phyloP scores from a whole-genome alignment of 2,888 invertebrate species.

The Drosophila ezoana region DNA sequence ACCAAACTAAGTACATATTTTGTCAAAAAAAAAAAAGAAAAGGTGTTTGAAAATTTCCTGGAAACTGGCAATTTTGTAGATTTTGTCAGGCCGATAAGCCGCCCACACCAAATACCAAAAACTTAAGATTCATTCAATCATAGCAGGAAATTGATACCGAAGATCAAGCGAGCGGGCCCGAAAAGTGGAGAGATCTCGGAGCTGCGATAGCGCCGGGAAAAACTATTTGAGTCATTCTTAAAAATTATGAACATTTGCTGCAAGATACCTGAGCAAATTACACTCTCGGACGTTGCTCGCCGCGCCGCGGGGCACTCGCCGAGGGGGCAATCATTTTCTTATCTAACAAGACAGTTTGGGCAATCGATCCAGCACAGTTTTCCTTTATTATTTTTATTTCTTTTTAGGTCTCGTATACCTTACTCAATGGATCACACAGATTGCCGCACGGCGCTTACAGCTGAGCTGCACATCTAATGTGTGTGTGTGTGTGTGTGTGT shows the following conservation, averaged over 20 bases:
- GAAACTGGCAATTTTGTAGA: slow-evolving; percentile 69
- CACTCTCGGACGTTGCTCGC: slow-evolving; percentile 35
- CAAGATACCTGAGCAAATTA: slow-evolving; percentile 77
- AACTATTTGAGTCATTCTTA: slow-evolving; percentile 75
- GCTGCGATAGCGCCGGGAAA: slow-evolving; percentile 53
- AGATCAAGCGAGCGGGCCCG: slow-evolving; percentile 58
- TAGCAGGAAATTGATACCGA: slow-evolving; percentile 73
- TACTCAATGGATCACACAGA: slow-evolving; percentile 77
- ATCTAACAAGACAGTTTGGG: slow-evolving; percentile 75
- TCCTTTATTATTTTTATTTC: not conserved
- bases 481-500: not conserved
- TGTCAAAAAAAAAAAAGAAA: slow-evolving; percentile 37
- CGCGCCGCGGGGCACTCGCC: slow-evolving; percentile 56
- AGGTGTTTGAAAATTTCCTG: slow-evolving; percentile 48
- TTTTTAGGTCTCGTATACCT: slow-evolving; percentile 43
- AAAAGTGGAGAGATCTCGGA: slow-evolving; percentile 44
- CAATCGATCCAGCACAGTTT: slow-evolving; percentile 61
- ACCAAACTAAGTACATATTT: slow-evolving; percentile 29
- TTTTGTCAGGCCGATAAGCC: slow-evolving; percentile 57
- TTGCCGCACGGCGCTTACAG: slow-evolving; percentile 61
- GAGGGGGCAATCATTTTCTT: slow-evolving; percentile 69
- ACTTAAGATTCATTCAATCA: slow-evolving; percentile 73
- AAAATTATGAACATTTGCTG: slow-evolving; percentile 79
- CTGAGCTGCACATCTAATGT: slow-evolving; percentile 11
- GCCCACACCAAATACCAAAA: slow-evolving; percentile 49